Evolutionary conservation across 2,797 vertebrate genomes (phyloP).

Genomic region (Poecile montanus): DNA sequence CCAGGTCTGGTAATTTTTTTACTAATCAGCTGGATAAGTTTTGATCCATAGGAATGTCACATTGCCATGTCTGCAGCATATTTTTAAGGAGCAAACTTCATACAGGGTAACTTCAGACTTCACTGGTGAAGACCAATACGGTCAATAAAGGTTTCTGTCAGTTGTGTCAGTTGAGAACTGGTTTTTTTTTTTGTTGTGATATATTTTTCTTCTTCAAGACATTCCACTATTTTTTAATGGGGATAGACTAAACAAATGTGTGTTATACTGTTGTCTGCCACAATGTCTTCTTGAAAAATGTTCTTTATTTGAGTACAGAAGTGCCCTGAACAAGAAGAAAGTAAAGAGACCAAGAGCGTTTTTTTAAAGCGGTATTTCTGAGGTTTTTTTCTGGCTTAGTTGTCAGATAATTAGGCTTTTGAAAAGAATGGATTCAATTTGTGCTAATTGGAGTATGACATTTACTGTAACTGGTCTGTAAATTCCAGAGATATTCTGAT

Average conservation of each 20-base stretch:
- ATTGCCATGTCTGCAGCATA: not conserved
- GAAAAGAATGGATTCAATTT: not conserved
- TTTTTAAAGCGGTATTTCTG: not conserved
- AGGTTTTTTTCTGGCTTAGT: slow-evolving; percentile 7
- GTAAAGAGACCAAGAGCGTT: not conserved
- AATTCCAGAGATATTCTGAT: not conserved
- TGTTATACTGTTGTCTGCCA: not conserved
- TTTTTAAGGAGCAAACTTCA: not conserved
- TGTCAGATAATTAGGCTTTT: slow-evolving; percentile 19
- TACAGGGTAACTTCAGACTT: not conserved
- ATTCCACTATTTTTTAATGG: not conserved
- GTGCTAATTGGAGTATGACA: slow-evolving; percentile 8
- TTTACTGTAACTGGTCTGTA: slow-evolving; percentile 42
- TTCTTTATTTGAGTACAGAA: slow-evolving; percentile 38
- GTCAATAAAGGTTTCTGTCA: not conserved
- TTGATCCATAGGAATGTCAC: not conserved
- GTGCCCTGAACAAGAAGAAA: not conserved
- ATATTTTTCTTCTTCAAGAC: not conserved
- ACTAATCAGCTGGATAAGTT: not conserved
- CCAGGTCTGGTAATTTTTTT: not conserved
- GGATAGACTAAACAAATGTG: not conserved
- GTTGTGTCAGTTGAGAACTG: not conserved
- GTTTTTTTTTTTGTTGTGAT: not conserved
- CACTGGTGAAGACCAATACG: rapidly evolving
- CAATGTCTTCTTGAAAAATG: not conserved